Conservation (phyloP, 2,888 invertebrate genomes). For the Metalampra italica region DNA sequence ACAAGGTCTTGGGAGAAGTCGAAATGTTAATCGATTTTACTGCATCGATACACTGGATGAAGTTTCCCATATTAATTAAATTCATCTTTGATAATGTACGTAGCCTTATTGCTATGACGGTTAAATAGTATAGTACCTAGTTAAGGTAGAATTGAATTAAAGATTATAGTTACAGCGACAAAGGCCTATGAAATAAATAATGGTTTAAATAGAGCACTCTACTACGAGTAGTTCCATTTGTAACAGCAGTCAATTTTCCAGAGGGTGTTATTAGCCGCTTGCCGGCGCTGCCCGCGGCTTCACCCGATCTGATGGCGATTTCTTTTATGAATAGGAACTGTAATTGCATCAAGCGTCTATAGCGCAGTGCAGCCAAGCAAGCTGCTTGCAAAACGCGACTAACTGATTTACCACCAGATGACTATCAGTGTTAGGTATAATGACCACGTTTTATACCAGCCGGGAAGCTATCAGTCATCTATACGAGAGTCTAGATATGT, state of each 20-base stretch:
- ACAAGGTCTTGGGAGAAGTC: constrained; percentile 1
- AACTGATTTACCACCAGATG: constrained; percentile 57
- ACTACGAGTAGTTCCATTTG: constrained; percentile 69
- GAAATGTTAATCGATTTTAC: neutral
- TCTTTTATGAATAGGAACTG: constrained; percentile 68
- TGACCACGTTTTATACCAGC: constrained; percentile 35
- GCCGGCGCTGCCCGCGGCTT: constrained; percentile 54
- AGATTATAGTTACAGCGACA: neutral
- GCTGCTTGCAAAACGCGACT: constrained; percentile 49
- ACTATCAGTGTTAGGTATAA: constrained; percentile 50
- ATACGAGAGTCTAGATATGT: constrained; percentile 23
- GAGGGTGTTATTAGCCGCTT: constrained; percentile 67
- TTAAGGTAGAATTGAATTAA: too few species aligned
- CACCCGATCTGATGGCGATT: constrained; percentile 62
- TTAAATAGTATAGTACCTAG: too few species aligned
- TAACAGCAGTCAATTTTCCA: constrained; percentile 63
- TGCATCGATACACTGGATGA: neutral
- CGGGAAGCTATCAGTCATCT: constrained; percentile 47
- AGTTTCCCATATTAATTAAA: neutral
- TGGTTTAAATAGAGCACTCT: constrained; percentile 57
- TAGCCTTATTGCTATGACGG: too few species aligned
- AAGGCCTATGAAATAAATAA: constrained; percentile 45
- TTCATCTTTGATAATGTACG: too few species aligned
- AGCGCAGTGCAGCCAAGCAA: constrained; percentile 33
- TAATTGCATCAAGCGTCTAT: constrained; percentile 56